phyloP scores from a whole-genome alignment of 2,888 invertebrate genomes.

The Leptarthrus brevirostris region DNA sequence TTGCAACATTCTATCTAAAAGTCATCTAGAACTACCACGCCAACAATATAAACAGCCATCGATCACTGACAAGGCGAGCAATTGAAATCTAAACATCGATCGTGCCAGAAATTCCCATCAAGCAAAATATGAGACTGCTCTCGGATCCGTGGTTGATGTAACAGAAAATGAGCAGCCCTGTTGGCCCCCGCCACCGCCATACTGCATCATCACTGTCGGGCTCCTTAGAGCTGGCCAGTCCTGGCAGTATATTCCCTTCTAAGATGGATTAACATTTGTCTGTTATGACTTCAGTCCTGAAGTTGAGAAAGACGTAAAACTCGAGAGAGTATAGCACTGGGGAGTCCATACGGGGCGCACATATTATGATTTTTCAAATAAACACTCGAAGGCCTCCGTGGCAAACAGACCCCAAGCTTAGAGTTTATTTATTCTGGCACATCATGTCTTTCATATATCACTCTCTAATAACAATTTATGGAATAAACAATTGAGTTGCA shows the following conservation, averaged over 20 bases:
- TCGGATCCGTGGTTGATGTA: conserved; percentile 15
- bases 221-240: background rate
- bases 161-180: background rate
- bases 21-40: conserved; percentile 8
- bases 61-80: conserved; percentile 29
- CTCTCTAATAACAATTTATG: conserved; percentile 58
- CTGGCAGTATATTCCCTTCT: conserved; percentile 4
- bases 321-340: conserved; percentile 36
- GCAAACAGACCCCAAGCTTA: conserved; percentile 25
- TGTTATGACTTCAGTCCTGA: conserved; percentile 36
- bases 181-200: background rate
- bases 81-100: conserved; percentile 47
- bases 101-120: conserved; percentile 38
- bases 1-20: conserved; percentile 43
- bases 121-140: conserved; percentile 32
- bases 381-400: conserved; percentile 44
- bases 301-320: conserved; percentile 40
- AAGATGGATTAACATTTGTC: conserved; percentile 48
- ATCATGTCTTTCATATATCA: conserved; percentile 59
- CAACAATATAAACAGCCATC: conserved; percentile 43
- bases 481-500: conserved; percentile 57
- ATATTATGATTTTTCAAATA: conserved; percentile 55
- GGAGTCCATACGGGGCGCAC: conserved; percentile 53
- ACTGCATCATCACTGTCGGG: background rate
- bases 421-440: conserved; percentile 57